These are phyloP conservation scores for Vulpes ferrilata DNA, from an alignment of 2,113 vertebrate species.

Conservation along the genomic window DNA sequence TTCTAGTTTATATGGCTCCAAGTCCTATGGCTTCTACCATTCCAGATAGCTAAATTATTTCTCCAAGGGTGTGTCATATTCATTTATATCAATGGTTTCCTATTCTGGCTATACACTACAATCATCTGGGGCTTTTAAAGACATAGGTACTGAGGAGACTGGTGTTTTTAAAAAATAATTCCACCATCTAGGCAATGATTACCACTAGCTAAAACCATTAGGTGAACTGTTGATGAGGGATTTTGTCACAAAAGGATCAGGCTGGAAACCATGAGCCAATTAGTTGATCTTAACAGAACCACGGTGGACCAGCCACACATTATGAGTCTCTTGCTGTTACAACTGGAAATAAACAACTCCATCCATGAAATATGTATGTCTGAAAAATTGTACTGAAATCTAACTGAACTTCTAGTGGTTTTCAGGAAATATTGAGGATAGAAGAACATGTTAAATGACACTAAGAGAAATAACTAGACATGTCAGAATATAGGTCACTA, in stretches of 20 bases:
- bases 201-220: not conserved
- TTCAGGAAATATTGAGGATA: not conserved
- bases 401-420: not conserved
- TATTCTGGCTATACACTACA: not conserved
- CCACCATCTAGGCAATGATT: not conserved
- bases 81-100: not conserved
- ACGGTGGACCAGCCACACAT: not conserved
- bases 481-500: not conserved
- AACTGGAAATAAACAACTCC: not conserved
- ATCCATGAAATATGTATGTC: not conserved
- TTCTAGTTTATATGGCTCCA: not conserved
- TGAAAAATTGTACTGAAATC: not conserved
- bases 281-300: not conserved
- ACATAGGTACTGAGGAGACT: not conserved
- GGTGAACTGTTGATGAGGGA: not conserved
- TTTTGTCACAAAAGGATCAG: not conserved
- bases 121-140: not conserved
- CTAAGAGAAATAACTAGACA: not conserved
- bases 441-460: not conserved
- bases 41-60: not conserved
- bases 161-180: not conserved
- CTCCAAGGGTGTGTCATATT: not conserved
- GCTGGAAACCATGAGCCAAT: not conserved
- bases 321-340: not conserved
- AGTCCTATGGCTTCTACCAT: not conserved